Percentiles rank a stretch among this genome's conserved stretches.
These are phyloP conservation scores for Eupeodes luniger DNA, from an alignment of 2,888 invertebrate species.

Conservation along the genomic window DNA sequence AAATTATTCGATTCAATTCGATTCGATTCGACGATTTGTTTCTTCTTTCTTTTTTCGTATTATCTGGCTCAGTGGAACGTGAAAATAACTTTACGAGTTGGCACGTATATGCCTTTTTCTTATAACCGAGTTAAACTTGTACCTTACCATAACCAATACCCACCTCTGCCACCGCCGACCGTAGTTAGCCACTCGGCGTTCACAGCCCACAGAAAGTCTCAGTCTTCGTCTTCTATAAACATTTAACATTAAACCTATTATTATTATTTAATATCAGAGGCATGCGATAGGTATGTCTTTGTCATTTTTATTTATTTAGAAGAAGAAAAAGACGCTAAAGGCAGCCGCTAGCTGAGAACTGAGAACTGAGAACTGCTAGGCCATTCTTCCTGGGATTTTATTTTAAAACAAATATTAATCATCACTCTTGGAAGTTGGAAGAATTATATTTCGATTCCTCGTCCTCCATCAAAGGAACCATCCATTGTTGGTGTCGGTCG, in stretches of 20 bases:
- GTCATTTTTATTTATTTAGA: neutral
- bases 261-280: constrained; percentile 41
- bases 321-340: constrained; percentile 4
- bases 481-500: neutral
- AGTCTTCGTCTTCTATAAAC: neutral
- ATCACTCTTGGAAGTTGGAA: constrained; percentile 36
- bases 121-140: constrained; percentile 29
- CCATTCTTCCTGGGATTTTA: constrained; percentile 44
- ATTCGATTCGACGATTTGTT: constrained; percentile 34
- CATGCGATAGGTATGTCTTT: constrained; percentile 20
- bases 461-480: neutral
- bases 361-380: neutral
- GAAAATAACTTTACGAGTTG: constrained; percentile 32
- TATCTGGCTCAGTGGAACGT: constrained; percentile 70
- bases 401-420: constrained; percentile 64
- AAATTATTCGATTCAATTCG: constrained; percentile 31
- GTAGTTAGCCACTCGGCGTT: too few relatives aligned
- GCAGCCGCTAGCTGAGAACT: neutral
- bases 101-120: constrained; percentile 12
- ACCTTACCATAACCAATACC: neutral
- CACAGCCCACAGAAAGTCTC: constrained; percentile 7
- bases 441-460: constrained; percentile 45
- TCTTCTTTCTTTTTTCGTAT: constrained; percentile 37
- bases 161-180: too few relatives aligned
- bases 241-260: constrained; percentile 35